Base-by-base conservation (phyloP, 2,888 invertebrate species). In the Sisyra terminalis region DNA sequence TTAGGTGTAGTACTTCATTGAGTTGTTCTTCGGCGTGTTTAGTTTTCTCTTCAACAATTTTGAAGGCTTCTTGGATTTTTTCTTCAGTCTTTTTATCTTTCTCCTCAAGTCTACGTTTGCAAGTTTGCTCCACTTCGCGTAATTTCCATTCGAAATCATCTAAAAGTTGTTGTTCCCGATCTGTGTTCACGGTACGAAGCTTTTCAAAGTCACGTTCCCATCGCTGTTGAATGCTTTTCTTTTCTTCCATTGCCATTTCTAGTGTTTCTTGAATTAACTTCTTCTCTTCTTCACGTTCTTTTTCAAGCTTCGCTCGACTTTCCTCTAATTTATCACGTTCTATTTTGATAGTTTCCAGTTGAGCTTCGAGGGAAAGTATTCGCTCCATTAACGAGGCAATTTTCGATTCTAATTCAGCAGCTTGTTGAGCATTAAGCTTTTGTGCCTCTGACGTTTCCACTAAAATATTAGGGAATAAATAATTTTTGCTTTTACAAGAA, bases 61-160 rank as follows among this genome's bases (percentile, higher is more conserved):
- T 57, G 43, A 57, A 60, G 3, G 61, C 60, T 39, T 64, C 61
- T 46, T 63, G 59, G 8, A 65, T 39, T 29, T 71, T 71, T 61
- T 71, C 69, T 44, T 65, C 68, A 36, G 73, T 70, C 38, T 64
- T 65, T 49, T 63, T 68, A 49, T 75, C 75, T 39, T 73, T 72
- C 24, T 78, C 78, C 47, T 70, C 69, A 16, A 73, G 48, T 50
- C 70, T 68, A 48, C 69, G 69, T 50, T 84, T 72, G 44, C 80
- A 79, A 7, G 68, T 64, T 50, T 74, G 74, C 62, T 84, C 80
- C 51, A 84, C 71, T 57, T 83, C 80, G 31, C 85, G 59, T 57
- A 84, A 66, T 63, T 85, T 83, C 84, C 84, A 86, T 64, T 86
- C 85, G 61, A 84, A 85, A 63, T 86, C 85, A 3, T 77, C 75